phyloP scores from a whole-genome alignment of 2,888 invertebrate species.

The Cheilosia vulpina region DNA sequence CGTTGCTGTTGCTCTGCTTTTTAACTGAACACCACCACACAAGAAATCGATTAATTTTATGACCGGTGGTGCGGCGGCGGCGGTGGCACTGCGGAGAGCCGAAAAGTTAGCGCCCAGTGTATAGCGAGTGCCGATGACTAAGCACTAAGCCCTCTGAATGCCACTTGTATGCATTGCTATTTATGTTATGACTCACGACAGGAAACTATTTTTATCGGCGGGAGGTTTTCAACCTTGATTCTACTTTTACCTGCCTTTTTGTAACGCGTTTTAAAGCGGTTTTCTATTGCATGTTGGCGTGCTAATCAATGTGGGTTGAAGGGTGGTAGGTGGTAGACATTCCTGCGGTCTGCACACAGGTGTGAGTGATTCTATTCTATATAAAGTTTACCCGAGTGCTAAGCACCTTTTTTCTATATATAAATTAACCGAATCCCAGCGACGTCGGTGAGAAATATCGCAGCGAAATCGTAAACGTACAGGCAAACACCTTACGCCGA shows the following conservation, averaged over 20 bases:
- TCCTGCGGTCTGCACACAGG: neutral
- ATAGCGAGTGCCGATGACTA: conserved; percentile 33
- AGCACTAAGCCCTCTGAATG: conserved; percentile 45
- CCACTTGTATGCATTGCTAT: conserved; percentile 37
- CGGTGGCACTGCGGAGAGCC: neutral
- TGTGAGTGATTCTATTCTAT: conserved; percentile 23
- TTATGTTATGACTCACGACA: conserved; percentile 41
- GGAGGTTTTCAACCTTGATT: conserved; percentile 56
- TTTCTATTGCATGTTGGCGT: conserved; percentile 28
- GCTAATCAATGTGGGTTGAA: conserved; percentile 24
- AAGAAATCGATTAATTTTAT: conserved; percentile 28
- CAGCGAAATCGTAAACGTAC: neutral
- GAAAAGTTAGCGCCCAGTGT: neutral
- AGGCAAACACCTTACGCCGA: conserved; percentile 20
- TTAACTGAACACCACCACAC: neutral
- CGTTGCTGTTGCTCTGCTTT: conserved; percentile 45
- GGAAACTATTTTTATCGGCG: conserved; percentile 42
- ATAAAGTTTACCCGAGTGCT: conserved; percentile 8
- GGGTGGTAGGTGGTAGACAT: conserved; percentile 11
- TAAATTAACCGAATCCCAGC: neutral
- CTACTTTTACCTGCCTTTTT: conserved; percentile 41
- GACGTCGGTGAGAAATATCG: neutral
- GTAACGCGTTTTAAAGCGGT: conserved; percentile 13
- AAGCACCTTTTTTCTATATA: neutral
- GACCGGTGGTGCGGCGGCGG: neutral